Evolutionary conservation across 2,797 vertebrate species (phyloP).

Genomic region (Gobionotothen gibberifrons): DNA sequence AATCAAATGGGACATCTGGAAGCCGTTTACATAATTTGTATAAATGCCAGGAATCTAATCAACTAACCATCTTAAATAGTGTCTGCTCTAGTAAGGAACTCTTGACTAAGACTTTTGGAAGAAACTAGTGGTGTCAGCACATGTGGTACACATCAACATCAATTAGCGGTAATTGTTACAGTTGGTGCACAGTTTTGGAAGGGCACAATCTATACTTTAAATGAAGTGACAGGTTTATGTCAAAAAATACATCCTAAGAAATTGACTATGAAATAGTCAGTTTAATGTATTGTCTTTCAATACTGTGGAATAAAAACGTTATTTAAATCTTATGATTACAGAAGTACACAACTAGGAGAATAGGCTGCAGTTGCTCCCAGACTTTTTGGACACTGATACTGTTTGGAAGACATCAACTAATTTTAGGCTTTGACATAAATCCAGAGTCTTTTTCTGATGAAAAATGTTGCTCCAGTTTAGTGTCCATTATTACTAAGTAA

Average conservation of each 20-base stretch:
- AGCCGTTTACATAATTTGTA: conserved; percentile 29
- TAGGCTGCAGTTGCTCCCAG: conserved; percentile 1
- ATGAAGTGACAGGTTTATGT: conserved; percentile 10
- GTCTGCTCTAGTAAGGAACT: conserved; percentile 45
- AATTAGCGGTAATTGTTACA: conserved; percentile 29
- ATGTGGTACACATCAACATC: conserved; percentile 37
- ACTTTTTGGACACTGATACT: background rate
- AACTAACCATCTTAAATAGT: conserved; percentile 28
- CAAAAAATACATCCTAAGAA: conserved; percentile 6
- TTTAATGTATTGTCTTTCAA: conserved; percentile 2
- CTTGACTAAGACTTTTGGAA: conserved; percentile 12
- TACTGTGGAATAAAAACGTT: background rate
- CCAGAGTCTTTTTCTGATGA: conserved; percentile 21
- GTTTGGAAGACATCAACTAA: conserved; percentile 19
- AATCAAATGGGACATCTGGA: conserved; percentile 57
- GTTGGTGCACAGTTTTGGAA: conserved; percentile 10
- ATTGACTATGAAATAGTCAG: background rate
- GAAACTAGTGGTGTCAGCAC: conserved; percentile 22
- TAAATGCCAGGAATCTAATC: conserved; percentile 47
- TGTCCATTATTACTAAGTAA: background rate
- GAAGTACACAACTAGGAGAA: background rate
- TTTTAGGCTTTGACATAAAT: conserved; percentile 12
- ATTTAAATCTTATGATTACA: background rate
- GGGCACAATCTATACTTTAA: background rate
- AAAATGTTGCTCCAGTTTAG: conserved; percentile 19